phyloP scores from a whole-genome alignment of 2,888 invertebrate species.

The Chymomyza fuscimana region DNA sequence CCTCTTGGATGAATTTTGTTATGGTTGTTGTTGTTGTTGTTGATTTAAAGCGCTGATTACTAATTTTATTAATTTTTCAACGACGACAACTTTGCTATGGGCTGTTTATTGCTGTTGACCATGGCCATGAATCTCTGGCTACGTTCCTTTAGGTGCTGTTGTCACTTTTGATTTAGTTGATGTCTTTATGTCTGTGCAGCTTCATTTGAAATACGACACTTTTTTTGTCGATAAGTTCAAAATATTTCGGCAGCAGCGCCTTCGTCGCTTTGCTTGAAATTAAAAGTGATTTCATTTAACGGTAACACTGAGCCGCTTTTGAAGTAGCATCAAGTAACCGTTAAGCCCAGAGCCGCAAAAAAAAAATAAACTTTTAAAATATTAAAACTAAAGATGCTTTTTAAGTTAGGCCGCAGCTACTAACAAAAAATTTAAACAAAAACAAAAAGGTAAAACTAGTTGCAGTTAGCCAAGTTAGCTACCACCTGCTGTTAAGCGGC shows the following conservation, averaged over 20 bases:
- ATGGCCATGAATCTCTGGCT: slow-evolving; percentile 34
- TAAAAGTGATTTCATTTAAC: slow-evolving; percentile 75
- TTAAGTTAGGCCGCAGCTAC: background rate
- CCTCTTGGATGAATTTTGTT: slow-evolving; percentile 19
- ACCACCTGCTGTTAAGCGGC: slow-evolving; percentile 15
- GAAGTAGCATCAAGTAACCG: slow-evolving; percentile 65
- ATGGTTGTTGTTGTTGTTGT: slow-evolving; percentile 51
- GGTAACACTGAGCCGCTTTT: slow-evolving; percentile 65
- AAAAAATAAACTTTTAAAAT: background rate
- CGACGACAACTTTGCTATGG: slow-evolving; percentile 46
- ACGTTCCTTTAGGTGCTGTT: slow-evolving; percentile 50
- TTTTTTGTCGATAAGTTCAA: slow-evolving; percentile 32
- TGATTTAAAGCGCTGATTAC: slow-evolving; percentile 72
- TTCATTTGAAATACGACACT: slow-evolving; percentile 75
- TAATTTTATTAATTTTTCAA: slow-evolving; percentile 74
- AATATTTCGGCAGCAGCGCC: slow-evolving; percentile 35
- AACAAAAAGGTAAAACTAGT: background rate
- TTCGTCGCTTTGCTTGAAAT: slow-evolving; percentile 50
- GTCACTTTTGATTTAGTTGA: slow-evolving; percentile 75
- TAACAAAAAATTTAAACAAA: background rate
- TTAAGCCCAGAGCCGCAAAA: slow-evolving; percentile 2
- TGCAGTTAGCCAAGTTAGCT: background rate
- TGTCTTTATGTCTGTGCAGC: slow-evolving; percentile 65
- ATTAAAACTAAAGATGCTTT: background rate
- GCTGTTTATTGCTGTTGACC: slow-evolving; percentile 30